Base-by-base conservation (phyloP, 2,797 vertebrate genomes). In the Acanthurus tractus region DNA sequence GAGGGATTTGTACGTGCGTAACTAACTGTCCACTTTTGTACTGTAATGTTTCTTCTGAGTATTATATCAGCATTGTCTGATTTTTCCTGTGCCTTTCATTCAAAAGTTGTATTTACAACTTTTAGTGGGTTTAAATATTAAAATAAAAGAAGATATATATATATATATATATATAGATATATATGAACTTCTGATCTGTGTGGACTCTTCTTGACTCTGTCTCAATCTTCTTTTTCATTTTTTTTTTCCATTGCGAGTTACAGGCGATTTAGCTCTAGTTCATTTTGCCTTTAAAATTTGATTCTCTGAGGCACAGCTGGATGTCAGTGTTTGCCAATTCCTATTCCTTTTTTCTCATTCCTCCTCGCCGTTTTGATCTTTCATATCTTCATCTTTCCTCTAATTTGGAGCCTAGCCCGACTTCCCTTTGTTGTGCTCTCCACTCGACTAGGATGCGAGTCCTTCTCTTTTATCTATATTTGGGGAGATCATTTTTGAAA, bases 71-170 rank as follows among this genome's bases (percentile, higher is more conserved):
- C 96, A 86, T 93, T 96, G 97, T 99, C 96, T 98, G 96, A 97
- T 96, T 97, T 97, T 93, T 97, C 97, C 98, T 99, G 98, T 98
- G 97, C 97, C 97, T 97, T 97, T 97, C 95, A 96, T 96, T 95
- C 92, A 94, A 96, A 97, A 97, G 97, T 98, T 97, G 97, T 97
- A 97, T 97, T 94, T 93, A 95, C 97, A 98, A 97, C 97, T 98
- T 98, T 96, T 96, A 97, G 96, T 97, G 95, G 95, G 96, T 97
- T 97, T 96, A 96, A 95, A 95, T 96, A 97, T 97, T 96, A 96
- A 97, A 98, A 96, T 97, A 95, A 96, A 96, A 95, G 84, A 94
- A 92, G 84, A 94, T 85, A 91, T 96, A 92, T 94, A 95, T 95
- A 74, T 94, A 95, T 95, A 74, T 78, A 95, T 94, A 89, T 85